Base-by-base conservation (phyloP, 2,113 vertebrate species). In the Jaculus jaculus region DNA sequence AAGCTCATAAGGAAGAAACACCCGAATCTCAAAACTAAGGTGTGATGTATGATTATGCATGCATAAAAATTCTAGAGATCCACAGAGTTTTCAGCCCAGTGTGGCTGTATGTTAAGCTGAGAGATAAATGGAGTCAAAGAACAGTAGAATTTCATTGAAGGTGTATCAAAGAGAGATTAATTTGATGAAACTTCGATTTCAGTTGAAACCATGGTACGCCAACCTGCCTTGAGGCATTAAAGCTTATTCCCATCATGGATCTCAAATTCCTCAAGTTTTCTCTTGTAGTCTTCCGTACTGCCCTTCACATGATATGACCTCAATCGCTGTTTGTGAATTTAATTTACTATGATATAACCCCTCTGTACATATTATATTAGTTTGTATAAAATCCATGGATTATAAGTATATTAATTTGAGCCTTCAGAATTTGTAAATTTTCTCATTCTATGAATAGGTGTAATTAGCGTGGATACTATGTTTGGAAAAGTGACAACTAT, bases 391-490 rank as follows among this genome's bases (percentile, higher is more conserved):
- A 39, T 69, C 11, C 32, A 63, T 87, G 65, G 68, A 15, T 71
- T 42, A 63, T 23, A 83, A 81, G 9, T 51, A 90, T 73, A 88
- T 63, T 42, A 71, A 63, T 81, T 73, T 23, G 7, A 87, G 21
- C 5, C 28, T 83, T 95, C 18, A 78, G 95, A 94, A 63, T 78
- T 79, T 89, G 12, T 93, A 92, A 88, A 7, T 65, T 93, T 87
- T 78, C 26, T 7, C 86, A 6, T 68, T 89, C 60, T 89, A 34
- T 2, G 65, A n/a, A 78, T 15, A 91, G 71, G 32, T 86, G 72
- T 90, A 82, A 90, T 83, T 89, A 94, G 32, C 68, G 80, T 74
- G 94, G 34, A 65, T 89, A 72, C 8, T 75, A 3, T 87, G 10
- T 72, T 74, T 81, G 78, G 26, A 24, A 63, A 74, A 95, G 28